Percentiles rank a stretch among this genome's conserved stretches.
phyloP scores from a whole-genome alignment of 2,113 vertebrate genomes.

The western clawed frog (Xenopus tropicalis) region DNA sequence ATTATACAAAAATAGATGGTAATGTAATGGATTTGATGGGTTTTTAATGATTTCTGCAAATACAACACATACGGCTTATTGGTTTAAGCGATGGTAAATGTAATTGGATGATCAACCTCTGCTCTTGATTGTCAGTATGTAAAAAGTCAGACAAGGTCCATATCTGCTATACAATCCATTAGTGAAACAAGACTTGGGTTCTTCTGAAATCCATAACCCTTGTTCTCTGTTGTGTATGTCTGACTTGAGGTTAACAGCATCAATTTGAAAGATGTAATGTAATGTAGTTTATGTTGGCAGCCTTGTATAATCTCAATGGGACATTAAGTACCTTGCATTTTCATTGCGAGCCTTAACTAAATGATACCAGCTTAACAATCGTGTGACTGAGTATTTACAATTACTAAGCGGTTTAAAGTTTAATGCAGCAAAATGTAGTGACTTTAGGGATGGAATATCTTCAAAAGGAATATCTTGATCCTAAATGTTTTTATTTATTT shows the following conservation, averaged over 20 bases:
- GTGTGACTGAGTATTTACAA: conserved; percentile 43
- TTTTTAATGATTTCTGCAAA: conserved; percentile 39
- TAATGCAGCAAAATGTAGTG: conserved; percentile 41
- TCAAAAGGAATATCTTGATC: conserved; percentile 6
- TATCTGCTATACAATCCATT: conserved; percentile 29
- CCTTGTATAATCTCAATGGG: conserved; percentile 41
- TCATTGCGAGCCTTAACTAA: conserved; percentile 42
- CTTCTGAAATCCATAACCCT: conserved; percentile 31
- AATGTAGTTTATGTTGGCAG: conserved; percentile 39
- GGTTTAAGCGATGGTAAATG: conserved; percentile 22
- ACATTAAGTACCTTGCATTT: conserved; percentile 44
- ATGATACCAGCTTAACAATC: conserved; percentile 44
- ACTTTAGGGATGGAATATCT: conserved; percentile 9
- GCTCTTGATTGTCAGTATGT: conserved; percentile 28
- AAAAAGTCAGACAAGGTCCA: conserved; percentile 15
- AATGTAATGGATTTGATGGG: conserved; percentile 21
- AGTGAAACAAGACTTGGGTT: conserved; percentile 38
- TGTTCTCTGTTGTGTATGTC: conserved; percentile 20
- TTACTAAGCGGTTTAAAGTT: conserved; percentile 43
- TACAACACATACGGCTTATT: conserved; percentile 20
- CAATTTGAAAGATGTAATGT: conserved; percentile 35
- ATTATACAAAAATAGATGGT: not conserved
- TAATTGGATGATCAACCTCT: conserved; percentile 42
- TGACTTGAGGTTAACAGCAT: conserved; percentile 35
- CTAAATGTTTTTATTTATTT: conserved; percentile 18